Base-by-base conservation (phyloP, 2,797 vertebrate species). In the Echeneis naucrates region DNA sequence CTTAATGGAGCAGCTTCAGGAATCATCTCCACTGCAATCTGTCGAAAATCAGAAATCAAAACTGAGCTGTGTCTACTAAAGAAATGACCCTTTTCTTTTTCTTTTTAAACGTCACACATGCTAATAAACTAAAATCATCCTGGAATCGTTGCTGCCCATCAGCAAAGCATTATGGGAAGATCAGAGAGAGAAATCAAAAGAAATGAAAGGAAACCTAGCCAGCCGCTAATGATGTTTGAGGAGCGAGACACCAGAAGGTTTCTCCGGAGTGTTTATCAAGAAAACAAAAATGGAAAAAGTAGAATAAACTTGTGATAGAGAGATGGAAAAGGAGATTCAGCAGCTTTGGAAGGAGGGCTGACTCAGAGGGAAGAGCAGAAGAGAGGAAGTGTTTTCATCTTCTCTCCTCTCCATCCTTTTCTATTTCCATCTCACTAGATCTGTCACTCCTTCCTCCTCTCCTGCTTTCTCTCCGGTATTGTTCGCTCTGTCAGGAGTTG, bases 401-500 rank as follows among this genome's bases (percentile, higher is more conserved):
- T 66, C 27, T 57, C 52, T 4, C 55, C 79, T 70, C 65, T 77
- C 64, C 73, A 68, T 80, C 82, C 68, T 57, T 68, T 80, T 87
- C 80, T 82, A 75, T 87, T 81, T 87, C 73, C 71, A 77, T 77
- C 76, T 33, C 2, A 26, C 59, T 40, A 70, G 72, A 87, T 84
- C 84, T 77, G 68, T 85, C 82, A 72, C 50, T 80, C 77, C n/a
- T 14, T 56, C 48, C 61, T 52, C 64, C 71, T 61, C 62, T 78
- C 70, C 70, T 40, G 53, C 82, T 67, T 54, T 68, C 66, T 64
- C 71, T 66, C 32, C n/a, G n/a, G 53, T 50, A 78, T 85, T 90
- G 87, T 92, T 90, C 84, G 64, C 81, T 68, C 69, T 37, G 33
- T 87, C 85, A 79, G 58, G 76, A 82, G 59, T 82, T 77, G 83